phyloP scores from a whole-genome alignment of 2,113 vertebrate genomes.

The Dasyprocta punctata region DNA sequence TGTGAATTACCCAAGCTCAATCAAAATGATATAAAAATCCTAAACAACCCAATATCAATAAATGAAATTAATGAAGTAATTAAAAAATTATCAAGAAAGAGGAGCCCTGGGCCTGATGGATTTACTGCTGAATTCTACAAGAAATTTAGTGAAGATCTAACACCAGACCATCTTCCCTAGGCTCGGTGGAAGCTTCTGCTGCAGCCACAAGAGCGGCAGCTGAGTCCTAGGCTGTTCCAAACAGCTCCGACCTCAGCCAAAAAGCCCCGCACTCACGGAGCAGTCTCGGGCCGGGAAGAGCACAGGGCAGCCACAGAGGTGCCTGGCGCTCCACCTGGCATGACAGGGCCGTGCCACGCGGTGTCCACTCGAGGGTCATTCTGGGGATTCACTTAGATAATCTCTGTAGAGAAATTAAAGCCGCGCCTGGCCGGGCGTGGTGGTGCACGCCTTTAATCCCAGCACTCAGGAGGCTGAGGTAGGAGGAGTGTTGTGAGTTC shows the following conservation, averaged over 20 bases:
- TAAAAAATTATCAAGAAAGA: too few relatives aligned
- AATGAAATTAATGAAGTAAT: too few relatives aligned
- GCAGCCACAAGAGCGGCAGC: background rate
- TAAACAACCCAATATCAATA: too few relatives aligned
- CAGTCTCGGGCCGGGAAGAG: background rate
- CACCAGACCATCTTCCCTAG: background rate
- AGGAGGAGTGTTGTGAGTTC: too few relatives aligned
- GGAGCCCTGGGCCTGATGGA: too few relatives aligned
- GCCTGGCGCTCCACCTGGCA: background rate
- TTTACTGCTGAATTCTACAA: too few relatives aligned
- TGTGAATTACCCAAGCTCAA: too few relatives aligned
- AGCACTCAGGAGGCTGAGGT: too few relatives aligned
- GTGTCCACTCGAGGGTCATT: background rate
- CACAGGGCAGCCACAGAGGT: background rate
- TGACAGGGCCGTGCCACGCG: background rate
- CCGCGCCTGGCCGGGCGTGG: too few relatives aligned
- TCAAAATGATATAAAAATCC: too few relatives aligned
- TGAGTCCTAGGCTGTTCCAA: background rate
- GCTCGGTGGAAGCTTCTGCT: slow-evolving; percentile 1
- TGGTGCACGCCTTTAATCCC: too few relatives aligned
- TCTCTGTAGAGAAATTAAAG: slow-evolving; percentile 11
- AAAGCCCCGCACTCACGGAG: background rate
- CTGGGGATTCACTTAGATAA: slow-evolving; percentile 32
- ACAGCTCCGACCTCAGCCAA: background rate
- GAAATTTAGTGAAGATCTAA: too few relatives aligned